Percentiles rank a stretch among this genome's conserved stretches.
phyloP scores from a whole-genome alignment of 2,888 invertebrate species.

The Acleris sparsana region DNA sequence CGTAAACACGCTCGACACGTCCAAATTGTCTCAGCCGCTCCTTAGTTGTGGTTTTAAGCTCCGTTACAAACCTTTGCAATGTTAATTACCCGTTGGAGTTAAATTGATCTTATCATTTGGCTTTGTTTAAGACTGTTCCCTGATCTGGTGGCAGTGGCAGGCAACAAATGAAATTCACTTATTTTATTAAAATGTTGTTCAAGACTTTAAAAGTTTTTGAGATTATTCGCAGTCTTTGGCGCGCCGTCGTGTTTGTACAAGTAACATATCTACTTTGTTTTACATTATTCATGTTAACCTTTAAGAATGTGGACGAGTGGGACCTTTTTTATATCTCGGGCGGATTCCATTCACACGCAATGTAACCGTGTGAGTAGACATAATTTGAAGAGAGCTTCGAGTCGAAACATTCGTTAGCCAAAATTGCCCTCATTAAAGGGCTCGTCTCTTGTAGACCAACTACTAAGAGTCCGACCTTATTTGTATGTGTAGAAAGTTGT shows the following conservation, averaged over 20 bases:
- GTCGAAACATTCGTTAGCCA: constrained; percentile 51
- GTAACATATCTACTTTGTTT: neutral
- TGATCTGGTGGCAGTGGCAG: no score
- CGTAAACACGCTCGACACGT: constrained; percentile 63
- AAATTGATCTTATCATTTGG: constrained; percentile 27
- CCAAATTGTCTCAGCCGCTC: constrained; percentile 34
- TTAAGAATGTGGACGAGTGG: constrained; percentile 7
- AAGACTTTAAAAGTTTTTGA: neutral
- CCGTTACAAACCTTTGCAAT: constrained; percentile 29
- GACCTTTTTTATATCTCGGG: constrained; percentile 4
- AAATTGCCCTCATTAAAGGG: no score
- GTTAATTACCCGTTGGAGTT: constrained; percentile 21
- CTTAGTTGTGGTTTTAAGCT: constrained; percentile 32
- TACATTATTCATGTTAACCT: constrained; percentile 3
- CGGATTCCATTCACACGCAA: constrained; percentile 31
- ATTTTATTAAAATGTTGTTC: neutral
- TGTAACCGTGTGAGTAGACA: constrained; percentile 21
- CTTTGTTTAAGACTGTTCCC: constrained; percentile 18
- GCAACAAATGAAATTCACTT: neutral
- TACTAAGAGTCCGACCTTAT: no score
- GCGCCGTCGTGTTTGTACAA: no score
- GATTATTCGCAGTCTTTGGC: neutral
- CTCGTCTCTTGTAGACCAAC: no score
- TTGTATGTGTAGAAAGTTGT: no score
- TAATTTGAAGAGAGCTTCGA: constrained; percentile 44